Evolutionary conservation across 2,113 vertebrate genomes (phyloP).

Genomic region (Drymodes brunneopygia): DNA sequence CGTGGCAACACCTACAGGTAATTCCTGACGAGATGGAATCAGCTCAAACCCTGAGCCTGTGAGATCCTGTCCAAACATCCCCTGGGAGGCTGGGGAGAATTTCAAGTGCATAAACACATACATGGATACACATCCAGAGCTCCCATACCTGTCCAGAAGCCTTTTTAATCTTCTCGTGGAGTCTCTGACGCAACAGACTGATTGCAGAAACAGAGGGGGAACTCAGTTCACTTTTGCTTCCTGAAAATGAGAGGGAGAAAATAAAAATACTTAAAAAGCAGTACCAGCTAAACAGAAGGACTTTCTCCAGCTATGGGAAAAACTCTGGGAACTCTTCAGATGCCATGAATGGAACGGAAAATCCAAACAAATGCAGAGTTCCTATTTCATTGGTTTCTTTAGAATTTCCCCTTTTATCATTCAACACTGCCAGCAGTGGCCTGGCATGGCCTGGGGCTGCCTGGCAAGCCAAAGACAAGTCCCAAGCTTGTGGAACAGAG

Average conservation of each 20-base stretch:
- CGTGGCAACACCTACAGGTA: background rate
- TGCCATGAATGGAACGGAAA: background rate
- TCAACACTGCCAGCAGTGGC: background rate
- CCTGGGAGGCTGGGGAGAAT: background rate
- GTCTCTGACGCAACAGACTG: conserved; percentile 82
- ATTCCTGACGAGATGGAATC: background rate
- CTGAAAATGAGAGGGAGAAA: conserved; percentile 49
- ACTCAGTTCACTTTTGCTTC: background rate
- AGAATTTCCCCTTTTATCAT: background rate
- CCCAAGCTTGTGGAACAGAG: background rate
- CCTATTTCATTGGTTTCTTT: background rate
- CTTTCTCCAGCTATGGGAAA: background rate
- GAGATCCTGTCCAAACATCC: background rate
- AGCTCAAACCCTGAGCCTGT: background rate
- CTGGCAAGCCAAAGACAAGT: background rate
- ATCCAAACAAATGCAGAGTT: background rate
- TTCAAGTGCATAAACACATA: background rate
- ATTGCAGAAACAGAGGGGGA: conserved; percentile 79
- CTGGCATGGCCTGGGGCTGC: background rate
- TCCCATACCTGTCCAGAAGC: conserved; percentile 81
- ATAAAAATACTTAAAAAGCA: background rate
- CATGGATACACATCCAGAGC: background rate
- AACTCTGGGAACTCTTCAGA: background rate
- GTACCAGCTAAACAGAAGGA: background rate
- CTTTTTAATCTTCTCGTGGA: conserved; percentile 89